phyloP scores from a whole-genome alignment of 2,888 invertebrate species.

The Blera fallax region DNA sequence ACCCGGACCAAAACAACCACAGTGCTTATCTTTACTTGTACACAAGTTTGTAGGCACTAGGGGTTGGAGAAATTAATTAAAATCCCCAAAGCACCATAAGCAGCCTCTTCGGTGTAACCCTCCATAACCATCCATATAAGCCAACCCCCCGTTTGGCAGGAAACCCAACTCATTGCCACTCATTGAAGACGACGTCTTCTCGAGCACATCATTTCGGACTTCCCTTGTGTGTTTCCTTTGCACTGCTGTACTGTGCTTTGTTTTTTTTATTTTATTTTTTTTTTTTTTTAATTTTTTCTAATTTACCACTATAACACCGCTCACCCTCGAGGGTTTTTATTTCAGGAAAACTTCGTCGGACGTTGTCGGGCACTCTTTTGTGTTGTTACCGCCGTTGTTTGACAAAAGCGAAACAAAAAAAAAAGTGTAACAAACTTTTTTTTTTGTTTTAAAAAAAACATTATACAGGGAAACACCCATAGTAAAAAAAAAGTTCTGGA shows the following conservation, averaged over 20 bases:
- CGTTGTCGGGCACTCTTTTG: conserved; percentile 41
- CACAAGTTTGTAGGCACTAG: conserved; percentile 49
- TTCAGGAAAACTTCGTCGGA: conserved; percentile 40
- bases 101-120: conserved; percentile 52
- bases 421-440: conserved; percentile 37
- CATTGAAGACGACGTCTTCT: conserved; percentile 66
- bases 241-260: conserved; percentile 17
- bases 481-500: conserved; percentile 5
- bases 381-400: conserved; percentile 61
- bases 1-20: conserved; percentile 38
- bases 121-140: conserved; percentile 14
- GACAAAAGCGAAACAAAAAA: conserved; percentile 53
- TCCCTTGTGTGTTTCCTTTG: conserved; percentile 40
- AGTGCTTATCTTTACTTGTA: conserved; percentile 61
- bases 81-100: conserved; percentile 70
- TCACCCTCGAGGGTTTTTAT: conserved; percentile 32
- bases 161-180: conserved; percentile 65
- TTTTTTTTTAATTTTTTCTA: conserved; percentile 53
- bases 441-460: conserved; percentile 4
- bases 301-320: conserved; percentile 53
- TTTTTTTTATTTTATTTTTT: conserved; percentile 38
- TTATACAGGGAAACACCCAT: background rate
- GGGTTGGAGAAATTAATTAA: conserved; percentile 63
- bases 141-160: conserved; percentile 12
- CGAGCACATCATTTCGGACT: conserved; percentile 68